Conservation (phyloP, 2,888 invertebrate species). For the Apomyelois bistriatella region DNA sequence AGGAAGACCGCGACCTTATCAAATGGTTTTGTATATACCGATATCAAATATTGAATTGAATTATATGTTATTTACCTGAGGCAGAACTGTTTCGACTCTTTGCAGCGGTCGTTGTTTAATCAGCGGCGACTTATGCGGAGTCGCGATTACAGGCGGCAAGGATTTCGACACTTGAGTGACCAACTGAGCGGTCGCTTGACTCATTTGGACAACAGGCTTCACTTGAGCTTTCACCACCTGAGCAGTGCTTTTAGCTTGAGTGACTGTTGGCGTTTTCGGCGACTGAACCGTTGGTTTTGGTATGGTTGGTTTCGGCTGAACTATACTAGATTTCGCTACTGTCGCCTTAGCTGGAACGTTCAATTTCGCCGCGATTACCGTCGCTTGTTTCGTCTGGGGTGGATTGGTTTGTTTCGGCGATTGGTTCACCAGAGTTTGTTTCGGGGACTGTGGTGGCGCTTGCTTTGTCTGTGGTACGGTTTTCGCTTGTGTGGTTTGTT, state of each 20-base stretch:
- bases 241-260: constrained; percentile 21
- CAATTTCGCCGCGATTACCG: constrained; percentile 3
- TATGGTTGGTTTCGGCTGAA: constrained; percentile 9
- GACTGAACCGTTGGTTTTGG: constrained; percentile 23
- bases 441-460: constrained; percentile 30
- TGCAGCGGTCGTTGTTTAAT: constrained; percentile 57
- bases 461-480: constrained; percentile 15
- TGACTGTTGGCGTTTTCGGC: constrained; percentile 26
- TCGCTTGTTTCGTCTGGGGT: background rate
- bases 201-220: constrained; percentile 3
- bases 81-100: constrained; percentile 45
- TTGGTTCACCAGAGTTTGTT: constrained; percentile 23
- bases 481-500: constrained; percentile 20
- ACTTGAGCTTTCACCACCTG: constrained; percentile 19
- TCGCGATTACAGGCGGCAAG: constrained; percentile 44
- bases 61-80: constrained; percentile 37
- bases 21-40: too few species aligned
- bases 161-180: constrained; percentile 37
- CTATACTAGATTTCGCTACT: constrained; percentile 8
- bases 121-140: constrained; percentile 55
- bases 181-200: constrained; percentile 17
- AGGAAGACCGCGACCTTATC: too few species aligned
- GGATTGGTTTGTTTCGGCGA: background rate
- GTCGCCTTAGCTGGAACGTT: constrained; percentile 16
- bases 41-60: too few species aligned